These are phyloP conservation scores for Ceuthmochares aereus DNA, from an alignment of 2,113 vertebrate genomes.

Conservation along the genomic window DNA sequence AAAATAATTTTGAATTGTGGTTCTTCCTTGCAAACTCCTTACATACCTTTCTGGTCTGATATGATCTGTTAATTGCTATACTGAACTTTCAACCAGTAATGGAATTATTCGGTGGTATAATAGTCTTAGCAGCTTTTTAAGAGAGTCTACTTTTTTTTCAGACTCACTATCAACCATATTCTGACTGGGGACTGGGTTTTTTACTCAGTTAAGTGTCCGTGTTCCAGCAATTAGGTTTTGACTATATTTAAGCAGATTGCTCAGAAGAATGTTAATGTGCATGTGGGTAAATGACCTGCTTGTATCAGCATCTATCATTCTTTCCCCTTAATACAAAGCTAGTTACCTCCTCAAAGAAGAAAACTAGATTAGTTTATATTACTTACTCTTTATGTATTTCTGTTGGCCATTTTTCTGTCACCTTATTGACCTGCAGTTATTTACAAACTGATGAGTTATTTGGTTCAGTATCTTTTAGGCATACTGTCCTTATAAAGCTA, in stretches of 20 bases:
- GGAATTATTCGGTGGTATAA: neutral
- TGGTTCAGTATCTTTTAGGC: neutral
- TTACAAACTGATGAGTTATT: neutral
- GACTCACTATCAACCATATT: neutral
- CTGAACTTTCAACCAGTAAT: neutral
- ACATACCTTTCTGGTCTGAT: neutral
- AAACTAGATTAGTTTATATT: neutral
- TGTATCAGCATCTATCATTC: neutral
- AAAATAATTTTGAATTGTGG: neutral
- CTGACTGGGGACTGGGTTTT: neutral
- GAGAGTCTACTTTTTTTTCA: neutral
- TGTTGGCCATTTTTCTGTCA: neutral
- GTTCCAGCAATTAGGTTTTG: neutral
- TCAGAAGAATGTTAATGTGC: neutral
- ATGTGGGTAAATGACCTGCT: neutral
- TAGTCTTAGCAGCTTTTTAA: slow-evolving; percentile 11
- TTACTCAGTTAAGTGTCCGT: neutral
- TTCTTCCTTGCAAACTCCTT: neutral
- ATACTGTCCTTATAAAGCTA: neutral
- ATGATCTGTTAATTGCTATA: neutral
- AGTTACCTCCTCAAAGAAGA: neutral
- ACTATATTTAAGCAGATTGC: neutral
- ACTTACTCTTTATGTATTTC: neutral
- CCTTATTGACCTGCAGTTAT: neutral
- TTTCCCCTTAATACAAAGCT: neutral